Evolutionary conservation across 2,888 invertebrate species (phyloP).

Genomic region (Mylabris sibirica): DNA sequence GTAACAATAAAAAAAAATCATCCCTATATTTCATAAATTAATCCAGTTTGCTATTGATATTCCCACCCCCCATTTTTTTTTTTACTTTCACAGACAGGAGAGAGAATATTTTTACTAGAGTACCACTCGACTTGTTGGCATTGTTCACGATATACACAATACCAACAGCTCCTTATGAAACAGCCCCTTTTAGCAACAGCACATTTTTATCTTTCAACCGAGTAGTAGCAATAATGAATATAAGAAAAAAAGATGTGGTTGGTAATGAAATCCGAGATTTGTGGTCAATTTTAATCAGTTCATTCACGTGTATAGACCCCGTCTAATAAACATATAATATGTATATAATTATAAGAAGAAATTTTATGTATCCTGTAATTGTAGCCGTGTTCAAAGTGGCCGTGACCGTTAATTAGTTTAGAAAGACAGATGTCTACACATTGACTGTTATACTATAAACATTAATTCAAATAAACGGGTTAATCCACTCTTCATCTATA

Average conservation of each 20-base stretch:
- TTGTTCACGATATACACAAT: neutral
- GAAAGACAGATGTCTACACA: constrained; percentile 11
- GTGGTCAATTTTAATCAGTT: constrained; percentile 11
- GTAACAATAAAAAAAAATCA: constrained; percentile 54
- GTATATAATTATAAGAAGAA: neutral
- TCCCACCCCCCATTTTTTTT: neutral
- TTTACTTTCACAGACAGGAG: neutral
- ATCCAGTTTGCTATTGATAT: neutral
- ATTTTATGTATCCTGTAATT: constrained; percentile 18
- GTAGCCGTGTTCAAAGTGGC: constrained; percentile 8
- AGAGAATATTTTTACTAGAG: neutral
- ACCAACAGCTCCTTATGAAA: neutral
- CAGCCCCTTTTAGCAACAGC: neutral
- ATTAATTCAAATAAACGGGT: constrained; percentile 4
- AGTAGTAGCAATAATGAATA: neutral
- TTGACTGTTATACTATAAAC: neutral
- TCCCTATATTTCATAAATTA: neutral
- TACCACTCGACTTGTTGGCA: constrained; percentile 13
- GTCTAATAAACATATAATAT: constrained; percentile 1
- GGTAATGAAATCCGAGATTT: constrained; percentile 4
- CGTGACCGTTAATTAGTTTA: neutral
- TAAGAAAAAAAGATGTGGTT: neutral
- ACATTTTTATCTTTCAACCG: neutral
- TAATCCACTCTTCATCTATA: constrained; percentile 2
- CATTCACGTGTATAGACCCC: neutral